Evolutionary conservation across 2,113 vertebrate species (phyloP), one percentile per base, ranked within the genome.

Genomic region (Elephantulus edwardii): DNA sequence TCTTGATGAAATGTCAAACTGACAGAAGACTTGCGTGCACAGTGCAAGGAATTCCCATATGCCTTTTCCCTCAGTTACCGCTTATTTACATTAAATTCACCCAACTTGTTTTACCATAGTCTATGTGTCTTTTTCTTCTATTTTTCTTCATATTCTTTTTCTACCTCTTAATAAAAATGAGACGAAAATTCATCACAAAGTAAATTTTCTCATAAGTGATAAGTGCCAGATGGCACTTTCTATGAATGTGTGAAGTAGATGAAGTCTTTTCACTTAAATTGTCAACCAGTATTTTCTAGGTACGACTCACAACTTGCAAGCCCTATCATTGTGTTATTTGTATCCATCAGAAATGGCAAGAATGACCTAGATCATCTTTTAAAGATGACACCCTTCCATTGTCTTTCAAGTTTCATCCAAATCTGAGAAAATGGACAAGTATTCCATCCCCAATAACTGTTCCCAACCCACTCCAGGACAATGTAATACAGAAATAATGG

Each of bases 1-100:
- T 40, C 6, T 83, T 70, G 44, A 83, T 58, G 58, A 35, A 87
- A 91, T 92, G 87, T 84, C 44, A 79, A 87, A 70, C 7, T 70
- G 56, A 46, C 13, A 91, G 40, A 89, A 48, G 42, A 56, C 20
- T 72, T 83, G 8, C 16, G 91, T 22, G 16, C 77, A 46, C 46
- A 89, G 10, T 48, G 24, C 16, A 75, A 92, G 16, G 33, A 46
- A 60, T 85, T 83, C 70, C 33, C 58, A 24, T 44, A 46, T 70
- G 44, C 0, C 1, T 2, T 46, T 54, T 71, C 0, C 2, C 5
- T 50, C 4, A 50, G 48, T 92, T 19, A 80, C 2, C 38, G 85
- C 60, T 71, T 86, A 82, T 79, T 94, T 78, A 40, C 6, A 48
- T 44, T n/a, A 87, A 89, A 82, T 3, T 42, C 77, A 38, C 2